Evolutionary conservation across 2,888 invertebrate species (phyloP), one percentile per base, ranked within the genome.

Genomic region (Teinopalpus imperialis): DNA sequence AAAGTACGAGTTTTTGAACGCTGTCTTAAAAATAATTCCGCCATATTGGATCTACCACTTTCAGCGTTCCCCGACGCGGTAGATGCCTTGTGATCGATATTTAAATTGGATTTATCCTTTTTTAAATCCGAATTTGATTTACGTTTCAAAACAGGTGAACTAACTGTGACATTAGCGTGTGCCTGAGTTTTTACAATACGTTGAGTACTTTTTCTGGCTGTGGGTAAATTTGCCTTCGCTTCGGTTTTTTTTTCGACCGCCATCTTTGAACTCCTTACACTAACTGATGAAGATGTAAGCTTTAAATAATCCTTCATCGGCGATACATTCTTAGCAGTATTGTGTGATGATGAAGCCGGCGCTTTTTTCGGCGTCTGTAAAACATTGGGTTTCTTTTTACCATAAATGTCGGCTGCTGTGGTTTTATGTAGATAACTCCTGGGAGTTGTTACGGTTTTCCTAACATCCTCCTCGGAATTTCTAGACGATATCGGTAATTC

Each of bases 1-100:
- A 89, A 56, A 0, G 89, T 89, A 35, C 87, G 73, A 0, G 91
- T 80, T 56, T 82, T 80, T 1, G 77, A 69, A 1, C 87, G 57
- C 31, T 75, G 69, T 36, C 86, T 68, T 34, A 62, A 64, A 29
- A 50, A 52, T 35, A 42, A 35, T 1, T 34, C 43, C 5, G 46
- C 42, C 18, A 52, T 53, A 45, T 46, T 43, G 8, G 16, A 16
- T 50, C 27, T 30, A 16, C 24, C 23, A 8, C 34, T 37, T 23
- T 2, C 13, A 20, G 57, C 61, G 40, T 56, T 62, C 16, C 3
- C 47, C 41, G 40, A 36, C 47, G 32, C 29, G 27, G 36, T 48
- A 31, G 26, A 48, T 20, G 51, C 56, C 45, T 52, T 49, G 9
- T 49, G 20, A 32, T 21, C 13, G 13, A 13, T 42, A 24, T 37